Evolutionary conservation across 2,113 vertebrate species (phyloP).

Genomic region (Salminus brasiliensis): DNA sequence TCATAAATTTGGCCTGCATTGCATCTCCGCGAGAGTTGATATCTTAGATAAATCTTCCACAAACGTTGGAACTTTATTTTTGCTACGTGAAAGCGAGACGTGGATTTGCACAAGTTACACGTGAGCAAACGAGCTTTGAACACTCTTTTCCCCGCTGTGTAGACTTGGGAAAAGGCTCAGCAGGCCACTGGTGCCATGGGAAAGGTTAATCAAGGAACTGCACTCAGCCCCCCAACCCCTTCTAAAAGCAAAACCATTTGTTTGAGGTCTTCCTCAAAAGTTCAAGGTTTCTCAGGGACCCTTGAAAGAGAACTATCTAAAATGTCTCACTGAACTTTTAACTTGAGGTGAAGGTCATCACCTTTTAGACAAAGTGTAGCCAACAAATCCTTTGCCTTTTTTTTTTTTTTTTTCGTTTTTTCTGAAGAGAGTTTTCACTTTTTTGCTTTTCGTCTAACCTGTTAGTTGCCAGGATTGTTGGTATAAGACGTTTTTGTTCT

Average conservation of each 20-base stretch:
- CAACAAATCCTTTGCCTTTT: background rate
- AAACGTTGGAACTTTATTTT: background rate
- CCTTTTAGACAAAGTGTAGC: slow-evolving; percentile 14
- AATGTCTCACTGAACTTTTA: background rate
- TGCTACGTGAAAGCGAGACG: background rate
- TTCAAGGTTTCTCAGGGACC: background rate
- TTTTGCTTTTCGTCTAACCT: background rate
- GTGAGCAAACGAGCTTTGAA: background rate
- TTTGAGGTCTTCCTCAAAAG: background rate
- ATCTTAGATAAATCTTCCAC: slow-evolving; percentile 38
- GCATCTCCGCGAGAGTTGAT: slow-evolving; percentile 34
- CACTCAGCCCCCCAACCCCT: background rate
- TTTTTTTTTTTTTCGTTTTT: background rate
- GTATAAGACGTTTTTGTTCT: too few relatives aligned
- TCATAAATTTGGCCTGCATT: slow-evolving; percentile 48
- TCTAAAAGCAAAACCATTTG: slow-evolving; percentile 1
- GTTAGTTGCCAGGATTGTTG: background rate
- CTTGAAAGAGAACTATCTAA: background rate
- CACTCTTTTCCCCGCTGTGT: background rate
- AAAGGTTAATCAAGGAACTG: slow-evolving; percentile 10
- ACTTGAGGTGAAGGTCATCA: slow-evolving; percentile 11
- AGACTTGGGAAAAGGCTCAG: background rate
- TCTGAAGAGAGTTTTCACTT: too few relatives aligned
- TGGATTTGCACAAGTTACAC: slow-evolving; percentile 25
- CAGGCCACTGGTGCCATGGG: slow-evolving; percentile 26